These are phyloP conservation scores for Xylocopa sonorina DNA, from an alignment of 1,140 invertebrate genomes.

Conservation along the genomic window DNA sequence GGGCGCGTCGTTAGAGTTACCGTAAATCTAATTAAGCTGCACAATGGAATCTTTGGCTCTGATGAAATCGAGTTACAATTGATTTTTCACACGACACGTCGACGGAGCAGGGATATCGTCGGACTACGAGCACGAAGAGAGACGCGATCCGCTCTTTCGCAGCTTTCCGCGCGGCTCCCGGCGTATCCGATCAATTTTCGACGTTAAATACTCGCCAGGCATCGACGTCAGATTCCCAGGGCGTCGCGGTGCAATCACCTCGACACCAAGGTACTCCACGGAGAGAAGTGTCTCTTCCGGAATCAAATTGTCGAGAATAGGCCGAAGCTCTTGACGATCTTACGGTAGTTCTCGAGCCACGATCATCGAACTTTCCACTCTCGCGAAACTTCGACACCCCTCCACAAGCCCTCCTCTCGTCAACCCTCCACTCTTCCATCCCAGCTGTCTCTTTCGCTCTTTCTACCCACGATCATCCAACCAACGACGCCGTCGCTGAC, in stretches of 20 bases:
- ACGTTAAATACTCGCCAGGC: constrained; percentile 40
- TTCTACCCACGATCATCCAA: not conserved
- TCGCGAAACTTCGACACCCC: constrained; percentile 53
- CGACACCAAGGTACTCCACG: constrained; percentile 41
- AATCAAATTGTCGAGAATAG: constrained; percentile 68
- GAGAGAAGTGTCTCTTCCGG: constrained; percentile 48
- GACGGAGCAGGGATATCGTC: not conserved
- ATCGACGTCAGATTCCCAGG: constrained; percentile 17
- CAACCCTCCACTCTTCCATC: constrained; percentile 3
- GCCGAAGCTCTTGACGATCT: constrained; percentile 55
- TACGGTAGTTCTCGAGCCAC: constrained; percentile 61
- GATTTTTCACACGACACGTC: not conserved
- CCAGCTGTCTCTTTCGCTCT: not conserved
- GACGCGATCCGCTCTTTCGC: not conserved
- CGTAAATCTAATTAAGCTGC: not conserved
- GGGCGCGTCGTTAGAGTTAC: constrained; percentile 1
- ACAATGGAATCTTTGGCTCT: no score
- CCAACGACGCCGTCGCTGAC: not conserved
- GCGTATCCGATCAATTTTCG: constrained; percentile 48
- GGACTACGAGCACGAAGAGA: not conserved
- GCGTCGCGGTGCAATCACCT: constrained; percentile 39
- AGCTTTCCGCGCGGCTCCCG: not conserved
- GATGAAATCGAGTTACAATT: not conserved
- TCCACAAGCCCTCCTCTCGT: constrained; percentile 17
- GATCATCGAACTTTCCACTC: constrained; percentile 68